phyloP scores from a whole-genome alignment of 2,888 invertebrate species.

The Hirtodrosophila duncani region DNA sequence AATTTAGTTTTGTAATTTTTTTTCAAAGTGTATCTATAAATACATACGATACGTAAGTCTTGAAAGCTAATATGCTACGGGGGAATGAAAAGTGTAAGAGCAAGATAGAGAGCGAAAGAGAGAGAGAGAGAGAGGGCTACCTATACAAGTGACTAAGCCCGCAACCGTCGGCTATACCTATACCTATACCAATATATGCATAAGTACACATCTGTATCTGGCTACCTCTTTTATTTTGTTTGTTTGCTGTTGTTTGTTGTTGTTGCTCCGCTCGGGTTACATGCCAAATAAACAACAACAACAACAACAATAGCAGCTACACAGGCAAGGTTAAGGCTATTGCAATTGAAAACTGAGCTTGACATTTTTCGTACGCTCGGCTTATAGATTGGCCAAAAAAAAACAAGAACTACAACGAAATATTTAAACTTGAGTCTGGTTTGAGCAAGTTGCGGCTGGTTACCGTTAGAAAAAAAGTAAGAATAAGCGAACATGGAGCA shows the following conservation, averaged over 20 bases:
- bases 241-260: conserved; percentile 23
- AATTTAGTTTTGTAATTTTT: no score
- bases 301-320: not conserved
- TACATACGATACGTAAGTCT: no score
- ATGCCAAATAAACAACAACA: conserved; percentile 29
- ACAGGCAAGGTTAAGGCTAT: conserved; percentile 31
- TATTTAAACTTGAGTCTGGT: conserved; percentile 38
- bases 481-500: not conserved
- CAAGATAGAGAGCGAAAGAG: conserved; percentile 44
- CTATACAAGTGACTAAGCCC: conserved; percentile 62
- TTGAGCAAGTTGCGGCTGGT: conserved; percentile 47
- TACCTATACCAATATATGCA: no score
- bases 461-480: conserved; percentile 59
- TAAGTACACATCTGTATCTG: no score
- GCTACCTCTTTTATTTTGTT: conserved; percentile 43
- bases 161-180: conserved; percentile 47
- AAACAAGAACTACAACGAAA: conserved; percentile 43
- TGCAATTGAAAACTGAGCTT: conserved; percentile 70
- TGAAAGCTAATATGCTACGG: conserved; percentile 20
- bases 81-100: conserved; percentile 64
- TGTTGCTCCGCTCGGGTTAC: conserved; percentile 58
- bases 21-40: no score
- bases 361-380: conserved; percentile 49
- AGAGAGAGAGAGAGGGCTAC: conserved; percentile 35
- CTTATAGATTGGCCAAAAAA: conserved; percentile 55